phyloP scores from a whole-genome alignment of 2,113 vertebrate genomes.

The Kryptolebias marmoratus region DNA sequence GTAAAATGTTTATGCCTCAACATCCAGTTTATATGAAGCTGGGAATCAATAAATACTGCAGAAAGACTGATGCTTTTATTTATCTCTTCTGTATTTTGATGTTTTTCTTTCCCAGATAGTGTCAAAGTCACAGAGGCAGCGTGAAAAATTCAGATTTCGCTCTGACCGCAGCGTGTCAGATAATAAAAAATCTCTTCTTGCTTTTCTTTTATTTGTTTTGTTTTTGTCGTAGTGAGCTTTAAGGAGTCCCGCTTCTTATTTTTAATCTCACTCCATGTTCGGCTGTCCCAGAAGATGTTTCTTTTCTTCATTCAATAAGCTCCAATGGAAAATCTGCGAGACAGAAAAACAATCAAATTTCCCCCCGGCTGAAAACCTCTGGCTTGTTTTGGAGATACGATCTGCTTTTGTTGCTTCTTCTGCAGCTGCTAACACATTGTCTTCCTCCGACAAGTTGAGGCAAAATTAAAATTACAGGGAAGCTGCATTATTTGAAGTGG shows the following conservation, averaged over 20 bases:
- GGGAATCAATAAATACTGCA: constrained; percentile 97
- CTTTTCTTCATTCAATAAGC: background rate
- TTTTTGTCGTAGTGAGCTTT: constrained; percentile 11
- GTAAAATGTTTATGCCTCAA: constrained; percentile 99
- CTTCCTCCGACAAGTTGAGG: too few species aligned
- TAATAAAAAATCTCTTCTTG: constrained; percentile 50
- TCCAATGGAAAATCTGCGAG: too few species aligned
- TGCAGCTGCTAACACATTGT: too few species aligned
- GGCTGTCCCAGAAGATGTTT: background rate
- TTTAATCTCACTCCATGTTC: constrained; percentile 22
- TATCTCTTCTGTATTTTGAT: constrained; percentile 43
- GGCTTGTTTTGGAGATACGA: too few species aligned
- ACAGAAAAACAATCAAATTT: too few species aligned
- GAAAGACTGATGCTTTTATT: constrained; percentile 74
- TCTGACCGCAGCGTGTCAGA: constrained; percentile 70
- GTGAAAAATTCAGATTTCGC: constrained; percentile 74
- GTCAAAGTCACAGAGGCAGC: constrained; percentile 74
- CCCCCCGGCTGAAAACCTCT: too few species aligned
- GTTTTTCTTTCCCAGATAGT: constrained; percentile 58
- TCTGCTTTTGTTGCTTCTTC: too few species aligned
- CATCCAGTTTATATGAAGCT: constrained; percentile 98
- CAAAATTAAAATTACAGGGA: too few species aligned
- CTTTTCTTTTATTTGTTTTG: constrained; percentile 45
- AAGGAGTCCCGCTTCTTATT: constrained; percentile 28
- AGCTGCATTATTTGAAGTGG: too few species aligned